Evolutionary conservation across 1,140 invertebrate species (phyloP).

Genomic region (Globodera rostochiensis): DNA sequence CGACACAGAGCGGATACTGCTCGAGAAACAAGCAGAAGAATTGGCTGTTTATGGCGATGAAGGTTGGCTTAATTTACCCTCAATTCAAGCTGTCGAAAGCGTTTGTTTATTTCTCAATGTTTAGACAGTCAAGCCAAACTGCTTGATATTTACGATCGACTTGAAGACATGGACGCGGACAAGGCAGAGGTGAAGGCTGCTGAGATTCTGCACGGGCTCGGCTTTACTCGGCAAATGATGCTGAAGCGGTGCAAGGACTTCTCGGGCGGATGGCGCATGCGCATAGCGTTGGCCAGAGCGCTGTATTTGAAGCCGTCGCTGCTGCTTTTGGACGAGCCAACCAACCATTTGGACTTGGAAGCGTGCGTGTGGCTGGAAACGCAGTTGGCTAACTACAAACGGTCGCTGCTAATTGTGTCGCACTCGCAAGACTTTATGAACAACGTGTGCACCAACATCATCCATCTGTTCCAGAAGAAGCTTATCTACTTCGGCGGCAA

Average conservation of each 20-base stretch:
- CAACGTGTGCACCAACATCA: conserved; percentile 97
- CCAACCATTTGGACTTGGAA: conserved; percentile 74
- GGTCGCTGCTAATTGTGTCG: conserved; percentile 96
- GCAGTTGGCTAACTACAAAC: conserved; percentile 85
- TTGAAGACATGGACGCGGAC: conserved; percentile 93
- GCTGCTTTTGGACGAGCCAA: conserved; percentile 72
- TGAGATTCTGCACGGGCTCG: conserved; percentile 91
- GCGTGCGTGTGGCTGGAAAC: conserved; percentile 99
- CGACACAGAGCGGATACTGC: conserved; percentile 84
- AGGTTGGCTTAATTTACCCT: conserved; percentile 68
- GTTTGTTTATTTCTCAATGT: conserved; percentile 40
- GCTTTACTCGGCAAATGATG: conserved; percentile 92
- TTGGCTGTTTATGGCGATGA: conserved; percentile 84
- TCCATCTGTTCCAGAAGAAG: conserved; percentile 89
- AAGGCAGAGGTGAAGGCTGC: conserved; percentile 91
- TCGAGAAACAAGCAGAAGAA: conserved; percentile 90
- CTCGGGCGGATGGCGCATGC: conserved; percentile 97
- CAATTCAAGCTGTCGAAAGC: no score
- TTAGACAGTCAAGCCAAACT: conserved; percentile 87
- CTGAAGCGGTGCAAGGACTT: conserved; percentile 86
- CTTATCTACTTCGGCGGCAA: conserved; percentile 91
- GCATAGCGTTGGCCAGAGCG: conserved; percentile 87
- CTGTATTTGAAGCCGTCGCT: conserved; percentile 70
- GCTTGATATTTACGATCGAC: conserved; percentile 93
- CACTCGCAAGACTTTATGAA: conserved; percentile 99